Percentiles rank a stretch among this genome's conserved stretches.
phyloP scores from a whole-genome alignment of 2,113 vertebrate species.

The Octodon degus region DNA sequence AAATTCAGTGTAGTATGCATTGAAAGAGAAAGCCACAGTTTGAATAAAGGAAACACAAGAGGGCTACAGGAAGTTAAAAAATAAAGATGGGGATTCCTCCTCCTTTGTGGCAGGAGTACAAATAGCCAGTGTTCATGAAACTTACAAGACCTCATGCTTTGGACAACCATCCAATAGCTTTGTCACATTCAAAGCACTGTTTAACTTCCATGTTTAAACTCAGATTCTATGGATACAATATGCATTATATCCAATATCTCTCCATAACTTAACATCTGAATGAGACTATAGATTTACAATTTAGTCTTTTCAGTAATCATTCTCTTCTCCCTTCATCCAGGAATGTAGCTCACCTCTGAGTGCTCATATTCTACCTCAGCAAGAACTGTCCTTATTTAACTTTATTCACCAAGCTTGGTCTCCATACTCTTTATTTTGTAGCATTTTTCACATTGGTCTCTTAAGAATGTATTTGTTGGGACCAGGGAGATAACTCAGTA shows the following conservation, averaged over 20 bases:
- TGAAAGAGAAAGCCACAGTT: slow-evolving; percentile 68
- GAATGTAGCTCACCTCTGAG: not conserved
- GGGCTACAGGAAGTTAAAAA: slow-evolving; percentile 78
- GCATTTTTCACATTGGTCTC: slow-evolving; percentile 14
- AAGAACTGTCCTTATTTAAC: not conserved
- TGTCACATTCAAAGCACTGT: not conserved
- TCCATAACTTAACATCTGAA: not conserved
- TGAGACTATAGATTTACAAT: not conserved
- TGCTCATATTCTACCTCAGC: not conserved
- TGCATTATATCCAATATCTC: not conserved
- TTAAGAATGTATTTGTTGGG: not conserved
- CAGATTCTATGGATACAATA: not conserved
- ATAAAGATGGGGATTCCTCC: slow-evolving; percentile 67
- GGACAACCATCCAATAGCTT: not conserved
- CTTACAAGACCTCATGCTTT: not conserved
- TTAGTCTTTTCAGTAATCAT: not conserved
- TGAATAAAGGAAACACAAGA: slow-evolving; percentile 73
- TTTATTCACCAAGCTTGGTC: not conserved
- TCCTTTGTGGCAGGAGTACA: not conserved
- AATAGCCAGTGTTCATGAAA: not conserved
- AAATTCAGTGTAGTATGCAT: slow-evolving; percentile 69
- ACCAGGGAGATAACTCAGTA: too few species aligned
- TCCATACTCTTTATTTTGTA: not conserved
- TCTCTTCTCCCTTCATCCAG: not conserved
- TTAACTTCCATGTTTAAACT: not conserved